Evolutionary conservation across 2,797 vertebrate genomes (phyloP), one percentile per base, ranked within the genome.

Genomic region (Periparus ater): DNA sequence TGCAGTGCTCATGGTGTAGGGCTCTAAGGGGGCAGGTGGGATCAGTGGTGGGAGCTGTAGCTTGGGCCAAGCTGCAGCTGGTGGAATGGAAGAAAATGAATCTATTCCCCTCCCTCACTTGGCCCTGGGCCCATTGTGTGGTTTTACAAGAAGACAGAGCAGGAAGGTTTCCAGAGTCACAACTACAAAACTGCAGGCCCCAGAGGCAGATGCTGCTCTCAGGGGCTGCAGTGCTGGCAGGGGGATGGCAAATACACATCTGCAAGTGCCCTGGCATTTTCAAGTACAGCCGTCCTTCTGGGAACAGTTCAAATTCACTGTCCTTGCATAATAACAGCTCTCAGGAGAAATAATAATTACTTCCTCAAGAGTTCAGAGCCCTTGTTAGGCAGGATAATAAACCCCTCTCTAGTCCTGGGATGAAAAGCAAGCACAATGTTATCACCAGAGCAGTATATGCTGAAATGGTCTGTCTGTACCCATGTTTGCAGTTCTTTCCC

Each of bases 361-460:
- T 88, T 93, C 90, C 88, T 83, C 60, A 57, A 80, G 58, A 29
- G 71, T 79, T 93, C 85, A 89, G 83, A 77, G 76, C 81, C 51
- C 90, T 92, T 51, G 25, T 66, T 38, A 61, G 58, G 53, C 48
- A 70, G 84, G 73, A 91, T 71, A 94, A 91, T 81, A 92, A 93
- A 85, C 18, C 25, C 44, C 25, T 61, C 40, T 71, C 57, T 63
- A 71, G 74, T 85, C 29, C 45, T 27, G 60, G 70, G 84, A 38
- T 51, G 50, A 91, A 91, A 91, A 66, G 55, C 72, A 70, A 2
- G 2, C 54, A 54, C 22, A 17, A 57, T 48, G 57, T 66, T 89
- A 67, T 48, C 10, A 4, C 36, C 62, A 47, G 36, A 61, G 57
- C 68, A 40, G 34, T 45, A 13, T 48, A 45, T 62, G 47, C 66